Percentiles rank a stretch among this genome's conserved stretches.
Conservation (phyloP, 1,140 invertebrate genomes). For the Chironomus tepperi region DNA sequence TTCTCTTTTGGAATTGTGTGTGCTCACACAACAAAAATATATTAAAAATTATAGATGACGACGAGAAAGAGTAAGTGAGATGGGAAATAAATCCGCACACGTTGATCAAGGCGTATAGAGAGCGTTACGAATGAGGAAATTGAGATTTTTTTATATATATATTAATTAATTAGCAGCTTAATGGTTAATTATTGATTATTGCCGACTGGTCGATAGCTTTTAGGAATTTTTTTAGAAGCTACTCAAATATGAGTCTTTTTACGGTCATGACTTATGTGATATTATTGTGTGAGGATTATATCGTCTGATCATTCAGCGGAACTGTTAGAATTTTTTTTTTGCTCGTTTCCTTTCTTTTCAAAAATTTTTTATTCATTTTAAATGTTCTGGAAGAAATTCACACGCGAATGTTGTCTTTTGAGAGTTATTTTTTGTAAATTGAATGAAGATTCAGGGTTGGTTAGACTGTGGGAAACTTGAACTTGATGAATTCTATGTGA, state of each 20-base stretch:
- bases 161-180: constrained; percentile 14
- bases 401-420: background rate
- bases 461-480: background rate
- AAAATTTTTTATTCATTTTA: background rate
- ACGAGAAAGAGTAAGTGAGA: no score
- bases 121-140: constrained; percentile 12
- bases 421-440: background rate
- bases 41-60: background rate
- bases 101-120: background rate
- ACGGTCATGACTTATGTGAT: background rate
- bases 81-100: background rate
- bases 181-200: constrained; percentile 14
- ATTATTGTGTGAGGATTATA: background rate
- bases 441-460: background rate
- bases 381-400: background rate
- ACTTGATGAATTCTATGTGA: no score
- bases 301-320: background rate
- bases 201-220: background rate
- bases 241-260: background rate
- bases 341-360: background rate
- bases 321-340: background rate
- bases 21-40: background rate
- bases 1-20: background rate
- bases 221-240: background rate
- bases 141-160: constrained; percentile 14